These are phyloP conservation scores for Nautilus pompilius DNA, from an alignment of 1,140 invertebrate genomes.

Conservation along the genomic window DNA sequence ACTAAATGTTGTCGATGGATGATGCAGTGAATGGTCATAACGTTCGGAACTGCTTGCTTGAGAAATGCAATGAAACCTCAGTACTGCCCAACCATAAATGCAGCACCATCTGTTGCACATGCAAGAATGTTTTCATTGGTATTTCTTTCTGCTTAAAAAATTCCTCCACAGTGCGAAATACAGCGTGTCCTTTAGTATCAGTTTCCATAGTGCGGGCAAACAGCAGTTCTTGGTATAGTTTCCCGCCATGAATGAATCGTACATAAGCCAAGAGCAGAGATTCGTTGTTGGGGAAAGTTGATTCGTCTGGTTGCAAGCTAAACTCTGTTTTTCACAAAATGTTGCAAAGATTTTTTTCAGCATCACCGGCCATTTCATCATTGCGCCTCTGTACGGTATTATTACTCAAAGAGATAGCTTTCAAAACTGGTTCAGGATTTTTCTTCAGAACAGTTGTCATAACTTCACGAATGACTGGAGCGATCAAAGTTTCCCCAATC, in stretches of 20 bases:
- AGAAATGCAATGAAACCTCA: neutral
- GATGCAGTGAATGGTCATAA: neutral
- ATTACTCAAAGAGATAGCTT: neutral
- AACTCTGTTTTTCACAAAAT: neutral
- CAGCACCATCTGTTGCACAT: neutral
- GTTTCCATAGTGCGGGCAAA: neutral
- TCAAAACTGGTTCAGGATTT: neutral
- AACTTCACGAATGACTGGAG: neutral
- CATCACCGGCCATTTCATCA: neutral
- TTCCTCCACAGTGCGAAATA: neutral
- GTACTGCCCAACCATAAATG: neutral
- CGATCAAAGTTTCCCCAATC: neutral
- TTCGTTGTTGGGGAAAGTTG: neutral
- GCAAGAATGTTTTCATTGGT: neutral
- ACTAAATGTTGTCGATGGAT: constrained; percentile 2
- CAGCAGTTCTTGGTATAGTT: neutral
- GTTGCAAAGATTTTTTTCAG: neutral
- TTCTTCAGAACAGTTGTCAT: neutral
- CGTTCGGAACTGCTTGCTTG: neutral
- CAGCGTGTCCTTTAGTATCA: neutral
- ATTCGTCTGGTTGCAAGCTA: neutral
- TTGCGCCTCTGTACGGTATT: neutral
- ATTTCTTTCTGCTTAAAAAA: neutral
- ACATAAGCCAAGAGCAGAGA: neutral
- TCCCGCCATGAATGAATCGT: neutral